Conservation (phyloP, 2,888 invertebrate species). For the Creontiades dilutus region DNA sequence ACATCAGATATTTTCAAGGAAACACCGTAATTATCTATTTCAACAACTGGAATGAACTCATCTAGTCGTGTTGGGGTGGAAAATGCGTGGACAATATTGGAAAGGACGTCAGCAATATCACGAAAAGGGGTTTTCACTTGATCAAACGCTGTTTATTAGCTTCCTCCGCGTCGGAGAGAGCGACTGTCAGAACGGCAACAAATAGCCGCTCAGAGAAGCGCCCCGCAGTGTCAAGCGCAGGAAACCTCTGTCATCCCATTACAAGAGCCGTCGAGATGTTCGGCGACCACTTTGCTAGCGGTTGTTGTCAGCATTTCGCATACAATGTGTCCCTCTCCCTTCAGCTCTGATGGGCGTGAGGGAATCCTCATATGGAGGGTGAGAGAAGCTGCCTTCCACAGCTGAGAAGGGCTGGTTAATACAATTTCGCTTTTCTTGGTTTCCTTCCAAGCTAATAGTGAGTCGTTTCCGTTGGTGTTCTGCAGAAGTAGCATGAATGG, state of each 20-base stretch:
- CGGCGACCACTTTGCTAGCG: slow-evolving; percentile 20
- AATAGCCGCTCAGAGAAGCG: slow-evolving; percentile 24
- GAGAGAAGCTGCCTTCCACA: not conserved
- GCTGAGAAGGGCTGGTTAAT: not conserved
- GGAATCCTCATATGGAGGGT: slow-evolving; percentile 10
- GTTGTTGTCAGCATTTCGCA: slow-evolving; percentile 10
- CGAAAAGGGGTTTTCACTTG: slow-evolving; percentile 1
- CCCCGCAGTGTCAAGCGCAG: slow-evolving; percentile 20
- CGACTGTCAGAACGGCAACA: slow-evolving; percentile 33
- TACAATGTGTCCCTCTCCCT: not conserved
- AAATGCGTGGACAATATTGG: too few species aligned
- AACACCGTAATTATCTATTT: too few species aligned
- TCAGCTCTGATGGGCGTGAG: not conserved
- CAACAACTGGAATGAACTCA: too few species aligned
- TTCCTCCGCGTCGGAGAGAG: not conserved
- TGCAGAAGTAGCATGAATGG: too few species aligned
- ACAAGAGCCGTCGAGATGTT: slow-evolving; percentile 28
- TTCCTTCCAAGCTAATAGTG: too few species aligned
- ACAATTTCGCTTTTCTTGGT: not conserved
- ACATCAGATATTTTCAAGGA: too few species aligned
- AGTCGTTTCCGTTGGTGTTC: too few species aligned
- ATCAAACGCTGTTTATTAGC: slow-evolving; percentile 26
- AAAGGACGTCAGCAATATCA: not conserved
- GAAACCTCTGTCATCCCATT: slow-evolving; percentile 40
- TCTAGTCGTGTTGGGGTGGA: too few species aligned